Evolutionary conservation across 2,888 invertebrate genomes (phyloP).

Genomic region (Euzophera pinguis): DNA sequence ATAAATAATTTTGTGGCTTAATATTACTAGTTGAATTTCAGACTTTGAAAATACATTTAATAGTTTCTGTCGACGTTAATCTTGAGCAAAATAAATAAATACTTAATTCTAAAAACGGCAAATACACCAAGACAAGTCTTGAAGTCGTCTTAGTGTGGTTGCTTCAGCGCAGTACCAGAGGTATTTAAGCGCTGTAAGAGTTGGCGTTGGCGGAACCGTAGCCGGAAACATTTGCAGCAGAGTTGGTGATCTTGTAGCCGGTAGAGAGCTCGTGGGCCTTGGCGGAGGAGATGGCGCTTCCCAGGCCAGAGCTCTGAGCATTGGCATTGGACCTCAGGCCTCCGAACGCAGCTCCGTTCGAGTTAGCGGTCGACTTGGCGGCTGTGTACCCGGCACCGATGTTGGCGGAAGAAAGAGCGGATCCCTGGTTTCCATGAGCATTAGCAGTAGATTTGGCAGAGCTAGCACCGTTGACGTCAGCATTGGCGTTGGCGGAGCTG

Average conservation of each 20-base stretch:
- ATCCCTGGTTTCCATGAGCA: slow-evolving; percentile 31
- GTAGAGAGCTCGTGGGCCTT: slow-evolving; percentile 45
- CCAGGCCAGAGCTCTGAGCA: slow-evolving; percentile 46
- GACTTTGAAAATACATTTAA: slow-evolving; percentile 3
- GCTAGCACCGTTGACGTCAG: slow-evolving; percentile 37
- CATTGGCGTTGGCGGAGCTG: slow-evolving; percentile 35
- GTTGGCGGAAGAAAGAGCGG: slow-evolving; percentile 36
- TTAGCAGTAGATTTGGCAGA: slow-evolving; percentile 33
- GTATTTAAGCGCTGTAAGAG: slow-evolving; percentile 44
- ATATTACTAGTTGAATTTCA: not conserved
- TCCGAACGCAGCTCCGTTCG: slow-evolving; percentile 26
- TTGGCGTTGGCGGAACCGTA: slow-evolving; percentile 54
- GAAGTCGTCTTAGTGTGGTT: slow-evolving; percentile 70
- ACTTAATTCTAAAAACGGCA: slow-evolving; percentile 34
- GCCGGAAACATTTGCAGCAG: slow-evolving; percentile 46
- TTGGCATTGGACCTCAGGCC: slow-evolving; percentile 43
- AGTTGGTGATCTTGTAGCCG: slow-evolving; percentile 49
- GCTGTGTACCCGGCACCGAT: slow-evolving; percentile 29
- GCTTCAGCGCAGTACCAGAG: slow-evolving; percentile 30
- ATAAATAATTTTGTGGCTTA: slow-evolving; percentile 11
- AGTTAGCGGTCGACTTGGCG: slow-evolving; percentile 26
- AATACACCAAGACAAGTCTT: slow-evolving; percentile 72
- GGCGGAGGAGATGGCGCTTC: slow-evolving; percentile 50
- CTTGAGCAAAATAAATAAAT: slow-evolving; percentile 39
- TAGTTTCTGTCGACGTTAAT: slow-evolving; percentile 22